A percentile compares a stretch with the other conserved stretches of the same genome.
phyloP scores from a whole-genome alignment of 2,888 invertebrate genomes.

The Caenorhabditis virilis region DNA sequence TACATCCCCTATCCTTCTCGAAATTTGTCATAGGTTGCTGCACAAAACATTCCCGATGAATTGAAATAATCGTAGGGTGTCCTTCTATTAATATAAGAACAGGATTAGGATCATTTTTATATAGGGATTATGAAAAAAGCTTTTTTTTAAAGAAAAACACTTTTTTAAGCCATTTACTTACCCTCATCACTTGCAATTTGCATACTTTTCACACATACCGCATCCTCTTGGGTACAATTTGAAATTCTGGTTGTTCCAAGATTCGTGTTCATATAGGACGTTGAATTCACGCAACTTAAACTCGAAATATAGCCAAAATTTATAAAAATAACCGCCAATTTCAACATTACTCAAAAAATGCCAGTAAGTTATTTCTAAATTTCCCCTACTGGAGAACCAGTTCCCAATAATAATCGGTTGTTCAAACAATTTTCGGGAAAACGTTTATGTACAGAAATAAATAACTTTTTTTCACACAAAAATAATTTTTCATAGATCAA shows the following conservation, averaged over 20 bases:
- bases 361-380: too few relatives aligned
- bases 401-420: not conserved
- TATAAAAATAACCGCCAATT: too few relatives aligned
- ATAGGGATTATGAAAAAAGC: too few relatives aligned
- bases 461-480: not conserved
- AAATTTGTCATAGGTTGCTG: constrained; percentile 3
- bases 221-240: constrained; percentile 8
- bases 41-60: constrained; percentile 36
- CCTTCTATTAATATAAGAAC: too few relatives aligned
- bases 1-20: constrained; percentile 13
- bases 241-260: constrained; percentile 15
- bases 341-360: too few relatives aligned
- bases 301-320: too few relatives aligned
- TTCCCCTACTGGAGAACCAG: not conserved
- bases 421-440: not conserved
- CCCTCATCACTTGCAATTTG: constrained; percentile 24
- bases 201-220: constrained; percentile 32
- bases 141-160: not conserved
- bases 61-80: constrained; percentile 21
- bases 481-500: constrained; percentile 5
- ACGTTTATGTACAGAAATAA: constrained; percentile 1
- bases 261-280: constrained; percentile 23
- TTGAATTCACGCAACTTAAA: constrained; percentile 30
- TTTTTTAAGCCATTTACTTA: not conserved
- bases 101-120: too few relatives aligned